Evolutionary conservation across 2,888 invertebrate genomes (phyloP).

Genomic region (Lithosia quadra): DNA sequence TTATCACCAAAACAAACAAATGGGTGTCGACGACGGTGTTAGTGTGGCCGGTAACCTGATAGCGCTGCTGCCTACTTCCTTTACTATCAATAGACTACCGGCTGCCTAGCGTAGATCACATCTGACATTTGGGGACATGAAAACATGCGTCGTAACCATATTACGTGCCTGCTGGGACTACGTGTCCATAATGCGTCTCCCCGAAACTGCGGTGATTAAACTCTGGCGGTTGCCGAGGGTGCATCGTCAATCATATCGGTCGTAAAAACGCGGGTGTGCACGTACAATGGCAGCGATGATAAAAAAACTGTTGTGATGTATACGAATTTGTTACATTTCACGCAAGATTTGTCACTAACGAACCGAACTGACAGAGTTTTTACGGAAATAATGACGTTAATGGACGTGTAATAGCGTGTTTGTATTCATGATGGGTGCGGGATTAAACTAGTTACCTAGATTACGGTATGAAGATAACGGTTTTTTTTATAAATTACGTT

Average conservation of each 20-base stretch:
- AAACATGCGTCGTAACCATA: constrained; percentile 47
- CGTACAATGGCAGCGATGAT: constrained; percentile 54
- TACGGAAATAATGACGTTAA: constrained; percentile 22
- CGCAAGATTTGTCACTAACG: constrained; percentile 65
- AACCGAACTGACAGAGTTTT: constrained; percentile 44
- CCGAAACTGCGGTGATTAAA: constrained; percentile 63
- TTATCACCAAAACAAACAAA: constrained; percentile 30
- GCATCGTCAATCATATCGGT: constrained; percentile 73
- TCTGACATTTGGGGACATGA: constrained; percentile 56
- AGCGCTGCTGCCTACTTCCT: constrained; percentile 47
- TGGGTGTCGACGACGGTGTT: neutral
- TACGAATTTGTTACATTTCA: constrained; percentile 75
- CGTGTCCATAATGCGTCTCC: constrained; percentile 70
- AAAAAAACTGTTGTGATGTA: constrained; percentile 55
- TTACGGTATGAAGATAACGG: neutral
- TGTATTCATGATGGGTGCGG: constrained; percentile 8
- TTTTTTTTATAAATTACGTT: neutral
- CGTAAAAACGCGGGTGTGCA: constrained; percentile 69
- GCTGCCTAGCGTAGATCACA: constrained; percentile 53
- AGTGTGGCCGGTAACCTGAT: constrained; percentile 46
- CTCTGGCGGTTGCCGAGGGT: constrained; percentile 56
- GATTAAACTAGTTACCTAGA: constrained; percentile 3
- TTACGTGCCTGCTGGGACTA: constrained; percentile 60
- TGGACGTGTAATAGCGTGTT: constrained; percentile 17
- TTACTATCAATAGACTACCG: constrained; percentile 39